Percentiles rank a stretch among this genome's conserved stretches.
These are phyloP conservation scores for Irena cyanogastra DNA, from an alignment of 2,113 vertebrate genomes.

Conservation along the genomic window DNA sequence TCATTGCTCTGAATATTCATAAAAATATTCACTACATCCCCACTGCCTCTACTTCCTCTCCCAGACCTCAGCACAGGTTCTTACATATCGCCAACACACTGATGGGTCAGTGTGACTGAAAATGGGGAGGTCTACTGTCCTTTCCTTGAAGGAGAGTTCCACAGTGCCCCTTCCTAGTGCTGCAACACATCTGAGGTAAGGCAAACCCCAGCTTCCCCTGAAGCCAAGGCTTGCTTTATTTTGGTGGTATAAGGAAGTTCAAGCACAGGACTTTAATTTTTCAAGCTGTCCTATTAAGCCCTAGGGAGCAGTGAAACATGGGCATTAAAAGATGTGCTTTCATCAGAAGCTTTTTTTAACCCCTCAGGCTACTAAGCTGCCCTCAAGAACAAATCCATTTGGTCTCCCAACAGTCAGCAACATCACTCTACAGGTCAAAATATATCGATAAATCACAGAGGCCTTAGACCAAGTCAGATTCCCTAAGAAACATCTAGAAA, in stretches of 20 bases:
- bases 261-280: background rate
- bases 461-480: background rate
- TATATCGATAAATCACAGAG: background rate
- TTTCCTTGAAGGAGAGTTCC: background rate
- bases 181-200: background rate
- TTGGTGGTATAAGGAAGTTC: background rate
- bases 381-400: background rate
- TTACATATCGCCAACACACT: background rate
- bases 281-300: background rate
- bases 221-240: background rate
- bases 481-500: background rate
- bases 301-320: background rate
- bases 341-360: background rate
- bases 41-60: background rate
- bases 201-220: background rate
- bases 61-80: background rate
- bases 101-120: background rate
- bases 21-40: background rate
- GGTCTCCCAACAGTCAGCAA: background rate
- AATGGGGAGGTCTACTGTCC: background rate
- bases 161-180: background rate
- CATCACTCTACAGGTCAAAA: background rate
- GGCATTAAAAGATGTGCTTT: background rate
- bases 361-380: background rate
- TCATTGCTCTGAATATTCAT: background rate